Evolutionary conservation across 2,888 invertebrate species (phyloP).

Genomic region (Hoplodrina blanda): DNA sequence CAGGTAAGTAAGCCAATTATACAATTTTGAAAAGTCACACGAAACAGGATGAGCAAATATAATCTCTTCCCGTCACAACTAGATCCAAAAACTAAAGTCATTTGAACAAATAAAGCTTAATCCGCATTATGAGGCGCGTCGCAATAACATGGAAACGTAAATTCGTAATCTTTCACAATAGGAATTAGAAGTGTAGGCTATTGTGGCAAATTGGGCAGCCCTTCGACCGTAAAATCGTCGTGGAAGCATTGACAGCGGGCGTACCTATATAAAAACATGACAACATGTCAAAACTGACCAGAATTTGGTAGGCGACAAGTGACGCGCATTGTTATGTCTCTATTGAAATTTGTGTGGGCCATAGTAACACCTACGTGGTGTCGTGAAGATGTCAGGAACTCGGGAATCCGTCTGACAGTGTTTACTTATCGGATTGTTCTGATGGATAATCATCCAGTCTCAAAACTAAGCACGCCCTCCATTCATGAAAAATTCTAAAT

Average conservation of each 20-base stretch:
- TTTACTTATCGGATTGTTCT: constrained; percentile 85
- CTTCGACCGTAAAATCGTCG: constrained; percentile 83
- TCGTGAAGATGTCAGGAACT: constrained; percentile 69
- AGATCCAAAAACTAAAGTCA: constrained; percentile 79
- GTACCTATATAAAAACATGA: constrained; percentile 90
- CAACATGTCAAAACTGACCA: constrained; percentile 90
- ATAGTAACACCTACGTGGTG: constrained; percentile 82
- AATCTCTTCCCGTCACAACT: constrained; percentile 71
- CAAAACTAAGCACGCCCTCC: constrained; percentile 83
- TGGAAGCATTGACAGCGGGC: constrained; percentile 83
- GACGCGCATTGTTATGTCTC: constrained; percentile 82
- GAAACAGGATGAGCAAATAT: constrained; percentile 73
- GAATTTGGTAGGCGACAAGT: constrained; percentile 88
- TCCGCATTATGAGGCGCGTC: constrained; percentile 81
- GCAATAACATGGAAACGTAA: constrained; percentile 85
- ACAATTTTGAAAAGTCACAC: constrained; percentile 65
- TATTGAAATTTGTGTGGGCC: constrained; percentile 89
- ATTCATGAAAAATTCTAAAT: constrained; percentile 75
- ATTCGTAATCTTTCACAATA: constrained; percentile 82
- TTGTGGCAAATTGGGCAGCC: constrained; percentile 88
- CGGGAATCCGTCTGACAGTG: constrained; percentile 78
- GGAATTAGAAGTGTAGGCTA: constrained; percentile 87
- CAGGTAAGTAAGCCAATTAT: constrained; percentile 61
- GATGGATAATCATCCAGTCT: constrained; percentile 80
- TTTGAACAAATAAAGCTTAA: constrained; percentile 87